A percentile compares a stretch with the other conserved stretches of the same genome.
These are phyloP conservation scores for Dreissena polymorpha DNA, from an alignment of 1,140 invertebrate species.

Conservation along the genomic window DNA sequence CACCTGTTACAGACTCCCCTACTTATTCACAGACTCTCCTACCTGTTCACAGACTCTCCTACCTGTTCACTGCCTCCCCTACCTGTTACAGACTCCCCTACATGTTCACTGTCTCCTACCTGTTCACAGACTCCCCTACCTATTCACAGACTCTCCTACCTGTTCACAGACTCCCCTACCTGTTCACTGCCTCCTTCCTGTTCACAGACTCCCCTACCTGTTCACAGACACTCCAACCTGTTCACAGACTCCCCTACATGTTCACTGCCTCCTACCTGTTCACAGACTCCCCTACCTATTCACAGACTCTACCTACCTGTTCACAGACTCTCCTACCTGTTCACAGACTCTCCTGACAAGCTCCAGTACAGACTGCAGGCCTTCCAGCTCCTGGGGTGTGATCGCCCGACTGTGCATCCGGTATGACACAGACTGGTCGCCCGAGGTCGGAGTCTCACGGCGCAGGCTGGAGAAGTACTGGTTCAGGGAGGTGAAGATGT, in stretches of 20 bases:
- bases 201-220: slow-evolving; percentile 86
- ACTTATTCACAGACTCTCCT: slow-evolving; percentile 86
- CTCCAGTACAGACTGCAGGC: slow-evolving; percentile 89
- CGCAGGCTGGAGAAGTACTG: slow-evolving; percentile 85
- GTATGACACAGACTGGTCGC: slow-evolving; percentile 83
- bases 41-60: slow-evolving; percentile 86
- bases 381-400: slow-evolving; percentile 92
- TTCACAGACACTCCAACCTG: slow-evolving; percentile 86
- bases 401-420: slow-evolving; percentile 85
- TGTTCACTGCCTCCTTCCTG: too few relatives aligned
- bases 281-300: slow-evolving; percentile 86
- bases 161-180: slow-evolving; percentile 86
- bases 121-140: slow-evolving; percentile 86
- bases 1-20: too few relatives aligned
- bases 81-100: too few relatives aligned
- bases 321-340: slow-evolving; percentile 78
- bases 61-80: too few relatives aligned
- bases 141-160: slow-evolving; percentile 86
- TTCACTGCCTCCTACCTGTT: too few relatives aligned
- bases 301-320: slow-evolving; percentile 88
- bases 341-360: slow-evolving; percentile 88
- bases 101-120: too few relatives aligned
- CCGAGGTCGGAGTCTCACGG: slow-evolving; percentile 83
- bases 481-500: slow-evolving; percentile 92
- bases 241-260: slow-evolving; percentile 87